A percentile compares a stretch with the other conserved stretches of the same genome.
Conservation (phyloP, 1,140 invertebrate species). For the Wasmannia auropunctata region DNA sequence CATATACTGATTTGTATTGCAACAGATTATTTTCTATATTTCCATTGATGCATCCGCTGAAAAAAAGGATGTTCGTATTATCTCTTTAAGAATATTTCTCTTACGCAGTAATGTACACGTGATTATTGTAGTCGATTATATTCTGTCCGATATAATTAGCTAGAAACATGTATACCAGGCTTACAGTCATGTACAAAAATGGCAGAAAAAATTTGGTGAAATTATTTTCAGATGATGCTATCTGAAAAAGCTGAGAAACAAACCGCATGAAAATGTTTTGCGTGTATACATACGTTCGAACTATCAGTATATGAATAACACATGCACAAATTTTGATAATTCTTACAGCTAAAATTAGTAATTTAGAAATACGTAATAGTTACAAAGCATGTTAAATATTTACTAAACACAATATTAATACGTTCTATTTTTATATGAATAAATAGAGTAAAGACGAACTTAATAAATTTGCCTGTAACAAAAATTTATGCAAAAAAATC, state of each 20-base stretch:
- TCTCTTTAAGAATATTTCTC: not conserved
- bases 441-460: too few relatives aligned
- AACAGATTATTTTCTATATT: not conserved
- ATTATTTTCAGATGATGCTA: not conserved
- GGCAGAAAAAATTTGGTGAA: not conserved
- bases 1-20: not conserved
- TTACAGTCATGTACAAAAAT: not conserved
- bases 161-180: not conserved
- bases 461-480: too few relatives aligned
- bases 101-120: not conserved
- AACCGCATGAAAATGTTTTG: not conserved
- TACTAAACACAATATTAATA: too few relatives aligned
- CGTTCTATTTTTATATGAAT: too few relatives aligned
- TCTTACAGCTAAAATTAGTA: not conserved
- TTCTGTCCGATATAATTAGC: not conserved
- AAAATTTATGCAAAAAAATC: too few relatives aligned
- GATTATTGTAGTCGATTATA: constrained; percentile 1
- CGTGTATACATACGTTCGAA: not conserved
- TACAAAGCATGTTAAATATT: too few relatives aligned
- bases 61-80: not conserved
- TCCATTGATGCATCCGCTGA: not conserved
- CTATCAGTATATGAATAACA: not conserved
- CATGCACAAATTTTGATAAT: too few relatives aligned
- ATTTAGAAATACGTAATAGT: too few relatives aligned
- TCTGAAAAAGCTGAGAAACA: not conserved